Base-by-base conservation (phyloP, 30 jellyfish, hydroid and myxozoan species). In the Aurelia sp. region DNA sequence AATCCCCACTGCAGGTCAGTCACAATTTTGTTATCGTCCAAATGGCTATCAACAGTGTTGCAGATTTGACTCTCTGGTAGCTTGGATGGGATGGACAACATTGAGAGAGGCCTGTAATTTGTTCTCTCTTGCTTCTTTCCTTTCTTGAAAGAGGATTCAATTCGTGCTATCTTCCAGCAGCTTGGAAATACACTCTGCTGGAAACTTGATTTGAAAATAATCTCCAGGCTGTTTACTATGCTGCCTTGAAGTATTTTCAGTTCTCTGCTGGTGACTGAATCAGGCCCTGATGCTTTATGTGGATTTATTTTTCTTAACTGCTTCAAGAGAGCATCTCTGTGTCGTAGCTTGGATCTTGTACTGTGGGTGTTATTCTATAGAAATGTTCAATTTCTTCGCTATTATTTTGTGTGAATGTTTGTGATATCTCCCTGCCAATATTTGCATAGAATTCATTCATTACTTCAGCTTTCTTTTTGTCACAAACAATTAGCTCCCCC, bases 1-100 rank as follows among this genome's bases (percentile, higher is more conserved):
- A 82, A 82, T 27, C 68, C 92, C 92, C 89, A 82, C 63, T 82
- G 92, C 64, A 20, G 74, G 23, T 85, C 95, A 85, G 73, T 73
- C 66, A 85, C 57, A 47, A 74, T 51, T n/a, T 64, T 75, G 76
- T 27, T 76, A 18, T 76, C 66, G 78, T 37, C 83, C 12, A 75
- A 55, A 60, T 62, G 84, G 62, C 75, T 47, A 67, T 85, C 69
- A 20, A 69, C 50, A 17, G 80, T 66, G 76, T 35, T 44, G 74
- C 83, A 85, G 58, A 85, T 74, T 53, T 47, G 67, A n/a, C 77
- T 73, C 82, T 85, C 95, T 17, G 62, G 80, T 35, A 85, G 75
- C 89, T 73, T 85, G 41, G 73, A 61, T 52, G 95, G 90, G 55
- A 74, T 85, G 62, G 89, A 70, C 18, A 73, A 22, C 82, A 85